Base-by-base conservation (phyloP, 2,113 vertebrate genomes). In the Scomber japonicus region DNA sequence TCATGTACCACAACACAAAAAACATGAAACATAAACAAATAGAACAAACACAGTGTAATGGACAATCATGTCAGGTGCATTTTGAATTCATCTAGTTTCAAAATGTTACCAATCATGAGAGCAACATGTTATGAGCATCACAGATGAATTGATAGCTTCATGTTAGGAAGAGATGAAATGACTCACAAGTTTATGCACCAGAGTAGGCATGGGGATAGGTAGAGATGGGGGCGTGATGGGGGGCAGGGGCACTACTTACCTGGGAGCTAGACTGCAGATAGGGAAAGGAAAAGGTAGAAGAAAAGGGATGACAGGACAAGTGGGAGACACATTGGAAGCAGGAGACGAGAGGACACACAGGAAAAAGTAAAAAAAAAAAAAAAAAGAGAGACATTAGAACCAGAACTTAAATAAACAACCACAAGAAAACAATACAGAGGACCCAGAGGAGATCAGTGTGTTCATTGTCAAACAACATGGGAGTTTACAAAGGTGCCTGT, bases 191-290 rank as follows among this genome's bases (percentile, higher is more conserved):
- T 77, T 40, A 59, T 51, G 55, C 74, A 80, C 62, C 50, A 78
- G 63, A 71, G 66, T 73, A 75, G 72, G 68, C 13, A 65, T 62
- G 61, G 71, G 46, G 27, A 64, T 8, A 70, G 61, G 45, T 44
- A 53, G 62, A 81, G 53, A 51, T 84, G 45, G 75, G 70, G 53
- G 6, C 21, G 7, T 2, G 2, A 24, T 59, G 14, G 46, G 67
- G 74, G 57, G 21, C 45, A 27, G 84, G 77, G 80, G 17, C 44
- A 44, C 21, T 21, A 85, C 93, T 91, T 94, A 98, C 97, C 96
- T 97, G 88, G 97, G 95, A 94, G 96, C 95, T 94, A 99, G 95
- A 95, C 97, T 99, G 96, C 85, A 96, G 96, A 95, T 78, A 94
- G 94, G 90, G 90, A 95, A 69, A 85, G 77, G 71, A 83, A 83